Evolutionary conservation across 2,888 invertebrate genomes (phyloP), one percentile per base, ranked within the genome.

Genomic region (Trachelus tabidus): DNA sequence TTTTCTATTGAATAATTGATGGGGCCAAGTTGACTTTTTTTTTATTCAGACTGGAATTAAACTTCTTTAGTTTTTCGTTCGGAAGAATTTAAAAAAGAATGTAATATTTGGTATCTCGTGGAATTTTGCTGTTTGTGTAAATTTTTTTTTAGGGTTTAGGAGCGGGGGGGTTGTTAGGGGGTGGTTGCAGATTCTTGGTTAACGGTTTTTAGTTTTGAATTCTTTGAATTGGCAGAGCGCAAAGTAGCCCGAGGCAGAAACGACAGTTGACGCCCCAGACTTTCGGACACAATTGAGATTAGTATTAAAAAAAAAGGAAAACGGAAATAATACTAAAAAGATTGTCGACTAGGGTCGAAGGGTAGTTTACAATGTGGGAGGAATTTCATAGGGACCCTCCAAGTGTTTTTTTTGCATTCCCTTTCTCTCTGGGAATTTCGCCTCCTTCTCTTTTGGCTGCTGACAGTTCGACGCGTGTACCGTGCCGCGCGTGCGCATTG

Each of bases 311-410:
- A 77, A 75, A 76, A 75, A 75, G 75, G 77, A 77, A 73, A 77
- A 79, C 75, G 74, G 75, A 76, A 68, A 77, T 79, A 77, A 81
- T 71, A 69, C 76, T 75, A 68, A 37, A 75, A 81, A 82, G 79
- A 75, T 79, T 78, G 78, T 75, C 79, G 80, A 40, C 81, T 80
- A 81, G 68, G 76, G 76, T 76, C 69, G 75, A 79, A 83, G 84
- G 84, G 83, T 84, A 75, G 83, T 84, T 84, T 82, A 86, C 87
- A 89, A 88, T 87, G 88, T 86, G 86, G 86, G 87, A 88, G 87
- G 87, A 87, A 88, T 87, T 85, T 83, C 81, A 80, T 82, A 79
- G 79, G 77, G 85, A 81, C 80, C 84, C 79, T 77, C 74, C 81
- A 79, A 82, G 79, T 79, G 84, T 84, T 75, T 71, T 40, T 56